Evolutionary conservation across 2,113 vertebrate species (phyloP), one percentile per base, ranked within the genome.

Genomic region (Sorex araneus): DNA sequence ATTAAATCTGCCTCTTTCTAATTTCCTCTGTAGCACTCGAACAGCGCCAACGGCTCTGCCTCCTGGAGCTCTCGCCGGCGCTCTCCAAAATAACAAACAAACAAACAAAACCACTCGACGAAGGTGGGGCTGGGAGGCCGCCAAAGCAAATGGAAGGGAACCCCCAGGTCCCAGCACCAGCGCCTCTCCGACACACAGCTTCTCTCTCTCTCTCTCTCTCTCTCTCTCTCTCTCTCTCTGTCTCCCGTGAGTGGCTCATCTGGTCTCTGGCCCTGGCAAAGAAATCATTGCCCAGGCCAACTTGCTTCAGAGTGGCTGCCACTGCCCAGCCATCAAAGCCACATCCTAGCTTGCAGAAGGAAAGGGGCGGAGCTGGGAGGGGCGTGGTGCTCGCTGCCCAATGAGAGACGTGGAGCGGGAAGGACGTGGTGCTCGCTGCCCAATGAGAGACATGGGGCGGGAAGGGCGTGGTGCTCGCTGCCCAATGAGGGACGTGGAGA

Each of bases 1-100:
- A 80, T 92, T 87, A 80, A 78, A 80, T 83, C 63, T 69, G 25
- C 60, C 21, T 66, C 47, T 80, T 76, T 69, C 67, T 94, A 50
- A 81, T 77, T 83, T 71, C 30, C 45, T 86, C 63, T 76, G 47
- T 67, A 79, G 28, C 10, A 25, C 10, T 70, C 75, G 40, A 75
- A 54, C 81, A 91, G 15, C 34, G 6, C n/a, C 66, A 66, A 91
- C 30, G 60, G 28, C 15, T 79, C 27, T 79, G 60, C 79, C 63
- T 76, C 82, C 78, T 28, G 70, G 69, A 73, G 57, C 66, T 27
- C 57, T 32, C 32, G 32, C 25, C 57, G n/a, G 2, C 32, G 3
- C 63, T 64, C 57, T 60, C 21, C 21, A 23, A 60, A 60, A 50
- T 50, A 6, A 50, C 47, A 50, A 60, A 57, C 15, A 60, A 60